These are phyloP conservation scores for Melanostoma scalare DNA, from an alignment of 2,888 invertebrate genomes.

Conservation along the genomic window DNA sequence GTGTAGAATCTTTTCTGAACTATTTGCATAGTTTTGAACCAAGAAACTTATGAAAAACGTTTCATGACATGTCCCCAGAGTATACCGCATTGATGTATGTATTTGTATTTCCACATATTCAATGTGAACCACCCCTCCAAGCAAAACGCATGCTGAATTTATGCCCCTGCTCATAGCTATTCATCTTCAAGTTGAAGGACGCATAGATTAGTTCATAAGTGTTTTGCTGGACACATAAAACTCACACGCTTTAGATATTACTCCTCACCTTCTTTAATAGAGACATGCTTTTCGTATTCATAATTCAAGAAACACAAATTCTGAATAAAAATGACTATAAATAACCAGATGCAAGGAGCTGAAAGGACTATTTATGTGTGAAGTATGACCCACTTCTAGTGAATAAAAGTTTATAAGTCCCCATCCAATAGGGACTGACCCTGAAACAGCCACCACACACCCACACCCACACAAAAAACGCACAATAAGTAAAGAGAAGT, in stretches of 20 bases:
- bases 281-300: constrained; percentile 44
- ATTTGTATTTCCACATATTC: background rate
- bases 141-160: constrained; percentile 37
- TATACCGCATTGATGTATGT: constrained; percentile 17
- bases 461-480: constrained; percentile 16
- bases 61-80: constrained; percentile 20
- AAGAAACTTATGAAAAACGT: constrained; percentile 15
- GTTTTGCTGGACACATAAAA: constrained; percentile 43
- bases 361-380: constrained; percentile 45
- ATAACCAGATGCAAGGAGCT: constrained; percentile 37
- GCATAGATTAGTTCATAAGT: constrained; percentile 54
- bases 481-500: constrained; percentile 42
- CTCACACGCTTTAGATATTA: constrained; percentile 49
- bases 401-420: constrained; percentile 20
- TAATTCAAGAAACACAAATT: constrained; percentile 52
- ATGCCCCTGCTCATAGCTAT: constrained; percentile 1
- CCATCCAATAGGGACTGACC: constrained; percentile 24
- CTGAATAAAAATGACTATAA: constrained; percentile 59
- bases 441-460: constrained; percentile 24
- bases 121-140: constrained; percentile 11
- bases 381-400: constrained; percentile 59
- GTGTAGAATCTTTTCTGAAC: background rate
- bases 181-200: constrained; percentile 73
- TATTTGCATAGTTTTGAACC: constrained; percentile 17
- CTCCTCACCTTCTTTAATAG: constrained; percentile 44